These are phyloP conservation scores for Tympanoctomys barrerae DNA, from an alignment of 2,797 vertebrate species.

Conservation along the genomic window DNA sequence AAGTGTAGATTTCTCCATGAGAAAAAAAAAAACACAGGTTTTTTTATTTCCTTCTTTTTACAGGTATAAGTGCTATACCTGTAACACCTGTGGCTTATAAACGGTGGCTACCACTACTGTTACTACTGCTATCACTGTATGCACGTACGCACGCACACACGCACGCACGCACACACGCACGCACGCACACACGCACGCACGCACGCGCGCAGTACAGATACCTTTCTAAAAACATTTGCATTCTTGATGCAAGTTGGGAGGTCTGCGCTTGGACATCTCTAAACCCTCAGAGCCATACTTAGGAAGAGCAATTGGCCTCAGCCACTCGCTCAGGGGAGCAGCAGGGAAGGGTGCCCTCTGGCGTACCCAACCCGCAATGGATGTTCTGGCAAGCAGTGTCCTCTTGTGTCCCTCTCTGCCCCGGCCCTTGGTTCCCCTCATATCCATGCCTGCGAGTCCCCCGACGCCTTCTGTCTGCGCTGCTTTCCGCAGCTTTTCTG, in stretches of 20 bases:
- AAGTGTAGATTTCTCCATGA: background rate
- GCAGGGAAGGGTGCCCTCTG: rapidly evolving
- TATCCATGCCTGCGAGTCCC: rapidly evolving
- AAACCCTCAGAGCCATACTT: background rate
- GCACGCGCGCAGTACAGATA: background rate
- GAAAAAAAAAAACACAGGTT: too few relatives aligned
- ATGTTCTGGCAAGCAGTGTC: background rate
- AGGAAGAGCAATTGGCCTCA: background rate
- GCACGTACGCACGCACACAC: background rate
- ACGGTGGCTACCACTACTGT: background rate
- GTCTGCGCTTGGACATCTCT: background rate
- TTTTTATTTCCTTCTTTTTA: too few relatives aligned
- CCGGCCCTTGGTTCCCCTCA: background rate
- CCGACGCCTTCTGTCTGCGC: background rate
- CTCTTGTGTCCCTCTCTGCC: background rate
- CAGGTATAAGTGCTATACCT: background rate
- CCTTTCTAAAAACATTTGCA: constrained; percentile 2
- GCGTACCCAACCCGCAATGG: background rate
- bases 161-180: background rate
- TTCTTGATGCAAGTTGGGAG: background rate
- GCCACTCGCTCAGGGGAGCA: background rate
- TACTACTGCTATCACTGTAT: background rate
- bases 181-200: background rate
- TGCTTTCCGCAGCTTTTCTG: background rate
- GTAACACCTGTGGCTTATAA: background rate